Evolutionary conservation across 2,888 invertebrate genomes (phyloP).

Genomic region (Drosophila fulvimacula): DNA sequence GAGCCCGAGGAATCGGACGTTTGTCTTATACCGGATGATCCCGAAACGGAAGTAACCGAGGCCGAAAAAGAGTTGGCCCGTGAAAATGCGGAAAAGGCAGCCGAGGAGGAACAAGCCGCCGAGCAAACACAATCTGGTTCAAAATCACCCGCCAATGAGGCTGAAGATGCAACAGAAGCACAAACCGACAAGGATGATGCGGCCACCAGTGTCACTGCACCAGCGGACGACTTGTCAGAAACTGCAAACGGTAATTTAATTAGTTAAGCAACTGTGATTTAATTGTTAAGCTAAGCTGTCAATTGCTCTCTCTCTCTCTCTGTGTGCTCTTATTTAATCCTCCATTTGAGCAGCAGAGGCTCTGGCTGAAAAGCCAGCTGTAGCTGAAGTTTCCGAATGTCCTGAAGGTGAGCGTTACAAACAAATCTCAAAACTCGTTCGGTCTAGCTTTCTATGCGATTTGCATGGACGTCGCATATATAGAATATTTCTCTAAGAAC

Average conservation of each 20-base stretch:
- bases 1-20: slow-evolving; percentile 88
- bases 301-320: slow-evolving; percentile 27
- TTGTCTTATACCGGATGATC: slow-evolving; percentile 89
- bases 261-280: no score
- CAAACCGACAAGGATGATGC: slow-evolving; percentile 31
- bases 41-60: slow-evolving; percentile 88
- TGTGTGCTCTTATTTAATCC: slow-evolving; percentile 15
- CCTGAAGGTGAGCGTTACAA: slow-evolving; percentile 70
- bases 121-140: slow-evolving; percentile 50
- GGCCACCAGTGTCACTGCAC: slow-evolving; percentile 1
- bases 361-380: slow-evolving; percentile 76
- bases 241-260: slow-evolving; percentile 53
- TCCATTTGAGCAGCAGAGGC: slow-evolving; percentile 63
- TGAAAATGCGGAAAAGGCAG: slow-evolving; percentile 83
- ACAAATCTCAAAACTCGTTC: neutral
- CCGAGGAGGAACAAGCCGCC: slow-evolving; percentile 65
- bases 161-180: slow-evolving; percentile 21
- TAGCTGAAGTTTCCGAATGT: slow-evolving; percentile 54
- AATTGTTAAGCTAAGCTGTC: slow-evolving; percentile 26
- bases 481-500: neutral
- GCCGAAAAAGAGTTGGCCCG: slow-evolving; percentile 87
- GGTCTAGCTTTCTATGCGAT: neutral
- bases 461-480: neutral
- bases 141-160: slow-evolving; percentile 43
- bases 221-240: slow-evolving; percentile 40